Percentiles rank a stretch among this genome's conserved stretches.
These are phyloP conservation scores for Polydrusus pterygomalis DNA, from an alignment of 2,888 invertebrate genomes.

Conservation along the genomic window DNA sequence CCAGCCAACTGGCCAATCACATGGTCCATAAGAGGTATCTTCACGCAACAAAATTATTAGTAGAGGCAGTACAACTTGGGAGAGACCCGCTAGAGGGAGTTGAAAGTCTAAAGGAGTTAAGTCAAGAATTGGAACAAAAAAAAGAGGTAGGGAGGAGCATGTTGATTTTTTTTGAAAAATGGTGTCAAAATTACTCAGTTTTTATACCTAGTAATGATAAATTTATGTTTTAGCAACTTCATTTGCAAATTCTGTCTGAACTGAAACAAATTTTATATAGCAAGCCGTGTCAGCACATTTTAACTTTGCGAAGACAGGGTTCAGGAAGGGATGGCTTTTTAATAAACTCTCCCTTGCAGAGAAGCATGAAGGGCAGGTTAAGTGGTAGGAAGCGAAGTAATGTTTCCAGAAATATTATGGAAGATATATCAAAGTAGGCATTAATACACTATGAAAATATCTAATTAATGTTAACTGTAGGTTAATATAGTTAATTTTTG, in stretches of 20 bases:
- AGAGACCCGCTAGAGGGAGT: conserved; percentile 86
- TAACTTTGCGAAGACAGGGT: conserved; percentile 77
- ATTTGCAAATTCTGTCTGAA: conserved; percentile 81
- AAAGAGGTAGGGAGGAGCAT: conserved; percentile 70
- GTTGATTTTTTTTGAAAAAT: background rate
- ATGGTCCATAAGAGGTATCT: conserved; percentile 86
- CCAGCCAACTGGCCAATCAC: conserved; percentile 79
- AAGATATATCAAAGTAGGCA: conserved; percentile 63
- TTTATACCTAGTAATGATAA: conserved; percentile 1
- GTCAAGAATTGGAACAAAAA: conserved; percentile 82
- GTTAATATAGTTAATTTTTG: too few relatives aligned
- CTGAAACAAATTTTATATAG: conserved; percentile 82
- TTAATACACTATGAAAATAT: background rate
- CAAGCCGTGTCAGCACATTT: conserved; percentile 69
- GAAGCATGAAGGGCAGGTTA: conserved; percentile 75
- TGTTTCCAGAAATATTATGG: conserved; percentile 75
- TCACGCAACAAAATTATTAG: conserved; percentile 88
- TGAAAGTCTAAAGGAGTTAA: conserved; percentile 88
- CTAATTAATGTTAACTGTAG: too few relatives aligned
- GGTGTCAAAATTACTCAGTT: too few relatives aligned
- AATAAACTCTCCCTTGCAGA: conserved; percentile 74
- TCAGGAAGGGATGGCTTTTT: conserved; percentile 74
- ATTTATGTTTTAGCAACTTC: conserved; percentile 75
- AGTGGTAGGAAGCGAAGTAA: conserved; percentile 75
- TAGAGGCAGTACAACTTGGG: conserved; percentile 80